Evolutionary conservation across 2,113 vertebrate genomes (phyloP).

Genomic region (Onychorhynchus coronatus): DNA sequence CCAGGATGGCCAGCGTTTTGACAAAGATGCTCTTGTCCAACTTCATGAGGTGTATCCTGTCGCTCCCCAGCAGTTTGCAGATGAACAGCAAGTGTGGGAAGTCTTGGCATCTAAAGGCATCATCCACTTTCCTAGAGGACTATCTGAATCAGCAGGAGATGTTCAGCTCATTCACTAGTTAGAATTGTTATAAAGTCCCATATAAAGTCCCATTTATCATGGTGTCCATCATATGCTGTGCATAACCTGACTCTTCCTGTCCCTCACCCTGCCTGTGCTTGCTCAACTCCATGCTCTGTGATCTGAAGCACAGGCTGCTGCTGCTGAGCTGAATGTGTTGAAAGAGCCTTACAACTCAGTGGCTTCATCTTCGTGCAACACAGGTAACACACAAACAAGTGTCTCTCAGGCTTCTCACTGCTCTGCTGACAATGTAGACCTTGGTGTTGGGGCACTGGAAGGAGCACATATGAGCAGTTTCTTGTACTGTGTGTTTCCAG

Average conservation of each 20-base stretch:
- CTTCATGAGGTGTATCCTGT: not conserved
- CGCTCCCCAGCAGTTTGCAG: not conserved
- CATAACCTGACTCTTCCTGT: not conserved
- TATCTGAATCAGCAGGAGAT: not conserved
- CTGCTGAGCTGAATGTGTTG: not conserved
- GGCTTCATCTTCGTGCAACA: not conserved
- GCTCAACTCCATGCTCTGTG: not conserved
- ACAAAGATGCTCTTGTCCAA: not conserved
- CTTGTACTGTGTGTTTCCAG: not conserved
- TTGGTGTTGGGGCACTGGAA: not conserved
- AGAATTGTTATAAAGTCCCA: not conserved
- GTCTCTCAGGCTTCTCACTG: not conserved
- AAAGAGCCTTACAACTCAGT: not conserved
- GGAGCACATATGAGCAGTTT: not conserved
- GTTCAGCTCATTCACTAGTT: not conserved
- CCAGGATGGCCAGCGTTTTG: not conserved
- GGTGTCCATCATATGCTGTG: not conserved
- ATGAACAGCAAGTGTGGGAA: not conserved
- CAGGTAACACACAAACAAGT: not conserved
- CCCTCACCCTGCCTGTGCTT: not conserved
- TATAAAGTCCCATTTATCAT: not conserved
- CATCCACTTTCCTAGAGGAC: not conserved
- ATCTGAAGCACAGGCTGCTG: not conserved
- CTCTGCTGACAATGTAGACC: not conserved
- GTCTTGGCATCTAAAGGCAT: not conserved